These are phyloP conservation scores for Albula glossodonta DNA, from an alignment of 2,113 vertebrate genomes.

Conservation along the genomic window DNA sequence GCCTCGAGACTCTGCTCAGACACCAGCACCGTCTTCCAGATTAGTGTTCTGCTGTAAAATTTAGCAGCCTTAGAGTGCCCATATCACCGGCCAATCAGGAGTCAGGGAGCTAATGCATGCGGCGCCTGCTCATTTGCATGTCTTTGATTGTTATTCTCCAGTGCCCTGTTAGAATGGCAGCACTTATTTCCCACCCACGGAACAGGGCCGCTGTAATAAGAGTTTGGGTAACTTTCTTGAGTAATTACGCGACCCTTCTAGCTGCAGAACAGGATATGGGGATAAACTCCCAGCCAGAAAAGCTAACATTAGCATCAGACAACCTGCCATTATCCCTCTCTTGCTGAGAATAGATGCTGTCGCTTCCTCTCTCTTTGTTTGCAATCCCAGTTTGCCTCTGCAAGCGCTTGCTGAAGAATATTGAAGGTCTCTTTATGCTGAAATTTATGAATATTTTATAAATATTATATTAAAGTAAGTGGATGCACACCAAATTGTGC, in stretches of 20 bases:
- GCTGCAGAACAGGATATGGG: conserved; percentile 34
- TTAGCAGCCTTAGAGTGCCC: conserved; percentile 11
- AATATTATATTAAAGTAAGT: too few species aligned
- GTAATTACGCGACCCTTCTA: conserved; percentile 39
- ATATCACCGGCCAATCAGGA: conserved; percentile 30
- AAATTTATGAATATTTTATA: too few species aligned
- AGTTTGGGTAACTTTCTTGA: conserved; percentile 35
- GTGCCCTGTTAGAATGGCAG: conserved; percentile 17
- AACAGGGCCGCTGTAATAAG: conserved; percentile 40
- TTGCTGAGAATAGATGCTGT: conserved; percentile 32
- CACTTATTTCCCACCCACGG: conserved; percentile 43
- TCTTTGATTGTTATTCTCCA: conserved; percentile 38
- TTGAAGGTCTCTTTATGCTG: too few species aligned
- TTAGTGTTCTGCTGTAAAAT: conserved; percentile 1
- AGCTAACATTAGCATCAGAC: conserved; percentile 34
- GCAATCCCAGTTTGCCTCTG: too few species aligned
- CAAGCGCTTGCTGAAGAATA: too few species aligned
- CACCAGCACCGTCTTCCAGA: neutral
- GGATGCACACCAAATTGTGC: too few species aligned
- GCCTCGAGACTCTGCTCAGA: neutral
- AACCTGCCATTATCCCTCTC: conserved; percentile 39
- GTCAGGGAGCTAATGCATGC: conserved; percentile 16
- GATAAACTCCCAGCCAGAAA: conserved; percentile 32
- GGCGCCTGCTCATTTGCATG: conserved; percentile 32
- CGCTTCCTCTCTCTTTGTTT: neutral